Conservation (phyloP, 2,113 vertebrate genomes). For the Alexandromys fortis region DNA sequence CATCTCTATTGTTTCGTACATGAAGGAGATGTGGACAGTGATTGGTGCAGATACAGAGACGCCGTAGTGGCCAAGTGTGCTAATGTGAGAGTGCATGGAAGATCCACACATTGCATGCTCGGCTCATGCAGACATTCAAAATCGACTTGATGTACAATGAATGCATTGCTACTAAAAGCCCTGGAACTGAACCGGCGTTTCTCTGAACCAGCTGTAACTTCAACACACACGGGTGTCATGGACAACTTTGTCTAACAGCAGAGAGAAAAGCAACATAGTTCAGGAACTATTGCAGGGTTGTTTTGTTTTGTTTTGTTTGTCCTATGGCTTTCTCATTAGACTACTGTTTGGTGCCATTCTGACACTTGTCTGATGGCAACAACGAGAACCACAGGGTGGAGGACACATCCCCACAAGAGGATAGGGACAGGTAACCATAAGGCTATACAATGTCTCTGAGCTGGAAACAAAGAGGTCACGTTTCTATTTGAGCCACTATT, state of each 20-base stretch:
- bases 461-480: background rate
- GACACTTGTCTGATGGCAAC: background rate
- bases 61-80: rapidly evolving
- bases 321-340: background rate
- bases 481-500: background rate
- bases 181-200: background rate
- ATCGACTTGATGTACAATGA: constrained; percentile 56
- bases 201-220: background rate
- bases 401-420: background rate
- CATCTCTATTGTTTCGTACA: background rate
- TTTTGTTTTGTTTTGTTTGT: background rate
- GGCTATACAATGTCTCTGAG: background rate
- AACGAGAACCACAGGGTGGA: rapidly evolving
- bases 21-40: background rate
- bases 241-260: background rate
- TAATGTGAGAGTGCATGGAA: rapidly evolving
- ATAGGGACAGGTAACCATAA: background rate
- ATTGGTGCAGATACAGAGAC: background rate
- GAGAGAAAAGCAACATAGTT: background rate
- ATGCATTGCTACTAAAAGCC: background rate
- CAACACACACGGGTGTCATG: background rate
- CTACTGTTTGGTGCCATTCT: background rate
- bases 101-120: no score
- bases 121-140: background rate
- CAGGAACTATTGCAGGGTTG: background rate